A percentile compares a stretch with the other conserved stretches of the same genome.
phyloP scores from a whole-genome alignment of 1,140 invertebrate genomes.

The Leptinotarsa texana region DNA sequence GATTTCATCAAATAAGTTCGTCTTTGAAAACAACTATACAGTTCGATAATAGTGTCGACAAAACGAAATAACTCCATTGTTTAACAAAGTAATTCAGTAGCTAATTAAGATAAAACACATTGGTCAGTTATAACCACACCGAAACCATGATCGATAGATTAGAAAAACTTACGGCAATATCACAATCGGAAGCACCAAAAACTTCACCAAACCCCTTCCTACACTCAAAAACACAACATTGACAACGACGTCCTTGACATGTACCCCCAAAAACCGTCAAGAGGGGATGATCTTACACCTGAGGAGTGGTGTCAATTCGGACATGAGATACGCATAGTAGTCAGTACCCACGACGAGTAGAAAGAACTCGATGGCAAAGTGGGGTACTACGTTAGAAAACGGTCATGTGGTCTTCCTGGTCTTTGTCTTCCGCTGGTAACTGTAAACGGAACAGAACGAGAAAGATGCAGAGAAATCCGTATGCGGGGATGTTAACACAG shows the following conservation, averaged over 20 bases:
- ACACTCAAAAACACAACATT: conserved; percentile 33
- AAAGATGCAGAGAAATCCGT: conserved; percentile 39
- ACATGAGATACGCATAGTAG: conserved; percentile 19
- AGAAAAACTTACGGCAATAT: background rate
- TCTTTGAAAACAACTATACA: too few relatives aligned
- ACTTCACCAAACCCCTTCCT: conserved; percentile 5
- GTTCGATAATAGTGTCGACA: too few relatives aligned
- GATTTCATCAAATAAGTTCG: too few relatives aligned
- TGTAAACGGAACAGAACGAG: conserved; percentile 30
- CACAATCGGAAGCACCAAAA: conserved; percentile 3
- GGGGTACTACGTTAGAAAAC: conserved; percentile 39
- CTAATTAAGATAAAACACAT: too few relatives aligned
- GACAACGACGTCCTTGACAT: conserved; percentile 46
- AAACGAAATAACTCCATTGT: too few relatives aligned
- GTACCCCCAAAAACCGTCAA: conserved; percentile 43
- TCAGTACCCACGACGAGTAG: conserved; percentile 12
- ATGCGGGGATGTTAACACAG: conserved; percentile 50
- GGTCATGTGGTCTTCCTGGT: conserved; percentile 44
- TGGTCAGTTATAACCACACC: too few relatives aligned
- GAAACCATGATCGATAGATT: background rate
- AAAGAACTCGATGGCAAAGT: conserved; percentile 23
- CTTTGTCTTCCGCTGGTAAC: conserved; percentile 29
- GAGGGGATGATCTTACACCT: conserved; percentile 46
- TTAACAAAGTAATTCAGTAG: too few relatives aligned
- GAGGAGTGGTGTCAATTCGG: conserved; percentile 21